Evolutionary conservation across 2,888 invertebrate species (phyloP), one percentile per base, ranked within the genome.

Genomic region (Oegoconia quadripuncta): DNA sequence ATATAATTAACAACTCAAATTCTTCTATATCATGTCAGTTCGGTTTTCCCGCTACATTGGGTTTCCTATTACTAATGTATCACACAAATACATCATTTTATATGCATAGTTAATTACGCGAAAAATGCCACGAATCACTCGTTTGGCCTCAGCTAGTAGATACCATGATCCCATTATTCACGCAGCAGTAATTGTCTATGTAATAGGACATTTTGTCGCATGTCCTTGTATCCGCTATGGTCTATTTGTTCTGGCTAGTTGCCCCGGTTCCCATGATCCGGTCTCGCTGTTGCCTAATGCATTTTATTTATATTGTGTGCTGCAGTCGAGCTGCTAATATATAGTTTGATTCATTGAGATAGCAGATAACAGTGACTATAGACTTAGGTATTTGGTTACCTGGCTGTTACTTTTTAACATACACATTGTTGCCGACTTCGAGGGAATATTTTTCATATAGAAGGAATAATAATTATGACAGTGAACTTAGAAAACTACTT

Each of bases 191-290:
- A 29, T 29, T 29, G 16, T 29, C 8, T 29, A 7, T 25, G 18
- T 33, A 13, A 16, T 33, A 15, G 15, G 28, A 26, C 27, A 37
- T 18, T 22, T 26, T 39, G 39, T 42, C 35, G 36, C 40, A 26
- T 42, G 48, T 45, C 48, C 51, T 48, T 46, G 51, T 33, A 17
- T 23, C n/a, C n/a, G n/a, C 37, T 9, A 17, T 25, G 39, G 37
- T 41, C 36, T 42, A 37, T 47, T 46, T 47, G 44, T 44, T n/a
- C 36, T 34, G 42, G 38, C 39, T 44, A 38, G 39, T 35, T 48
- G 57, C 42, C 55, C 59, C 43, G 50, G 53, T 59, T 59, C 59
- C 47, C 59, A 59, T 40, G 45, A 26, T 16, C 22, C n/a, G 11
- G 12, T 25, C 25, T n/a, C 25, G 12, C 4, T 11, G 25, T n/a